Conservation (phyloP, 2,888 invertebrate species). For the Lepidochitona cinerea region DNA sequence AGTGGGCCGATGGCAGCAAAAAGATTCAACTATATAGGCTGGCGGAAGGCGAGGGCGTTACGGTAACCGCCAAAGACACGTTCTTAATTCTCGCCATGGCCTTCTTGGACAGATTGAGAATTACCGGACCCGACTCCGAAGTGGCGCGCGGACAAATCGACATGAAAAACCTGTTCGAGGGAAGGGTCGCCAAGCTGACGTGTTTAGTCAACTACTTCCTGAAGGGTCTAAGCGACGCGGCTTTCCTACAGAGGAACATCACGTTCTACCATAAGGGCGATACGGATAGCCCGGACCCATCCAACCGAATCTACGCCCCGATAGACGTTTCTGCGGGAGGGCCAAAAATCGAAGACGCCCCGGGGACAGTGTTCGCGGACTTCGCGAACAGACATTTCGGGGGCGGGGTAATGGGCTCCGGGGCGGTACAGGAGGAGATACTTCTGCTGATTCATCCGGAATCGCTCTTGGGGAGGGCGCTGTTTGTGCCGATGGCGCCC, state of each 20-base stretch:
- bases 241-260: background rate
- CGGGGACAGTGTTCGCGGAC: background rate
- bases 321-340: background rate
- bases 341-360: background rate
- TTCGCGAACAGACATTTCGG: background rate
- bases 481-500: background rate
- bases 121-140: background rate
- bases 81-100: background rate
- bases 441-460: background rate
- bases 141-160: background rate
- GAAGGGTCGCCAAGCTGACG: background rate
- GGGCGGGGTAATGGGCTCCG: background rate
- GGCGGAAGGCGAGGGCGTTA: background rate
- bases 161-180: background rate
- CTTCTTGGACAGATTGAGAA: background rate
- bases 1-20: background rate
- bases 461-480: background rate
- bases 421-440: background rate
- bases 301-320: background rate
- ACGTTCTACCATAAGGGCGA: background rate
- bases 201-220: background rate
- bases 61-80: background rate
- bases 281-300: background rate
- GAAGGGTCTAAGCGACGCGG: background rate
- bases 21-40: background rate